phyloP scores from a whole-genome alignment of 2,113 vertebrate genomes.

The Scalopus aquaticus region DNA sequence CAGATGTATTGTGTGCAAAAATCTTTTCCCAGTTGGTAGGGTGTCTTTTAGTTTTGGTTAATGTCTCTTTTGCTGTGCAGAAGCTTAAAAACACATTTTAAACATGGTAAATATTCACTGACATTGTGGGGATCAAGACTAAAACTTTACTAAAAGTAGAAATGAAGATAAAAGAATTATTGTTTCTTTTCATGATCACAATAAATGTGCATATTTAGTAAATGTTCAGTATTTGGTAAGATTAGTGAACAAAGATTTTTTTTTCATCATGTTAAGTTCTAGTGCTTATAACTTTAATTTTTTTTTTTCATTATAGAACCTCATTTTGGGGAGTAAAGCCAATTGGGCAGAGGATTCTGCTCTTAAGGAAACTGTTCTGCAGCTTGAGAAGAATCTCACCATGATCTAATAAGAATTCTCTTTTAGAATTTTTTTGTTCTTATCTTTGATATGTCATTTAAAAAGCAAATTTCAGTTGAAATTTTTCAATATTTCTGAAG shows the following conservation, averaged over 20 bases:
- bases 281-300: not conserved
- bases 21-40: too few relatives aligned
- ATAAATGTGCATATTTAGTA: not conserved
- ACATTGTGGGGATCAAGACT: not conserved
- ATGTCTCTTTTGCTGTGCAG: too few relatives aligned
- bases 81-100: too few relatives aligned
- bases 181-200: not conserved
- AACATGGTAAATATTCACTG: not conserved
- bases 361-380: conserved; percentile 80
- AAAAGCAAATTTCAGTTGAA: conserved; percentile 41
- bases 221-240: not conserved
- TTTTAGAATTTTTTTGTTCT: conserved; percentile 4
- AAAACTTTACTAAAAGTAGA: not conserved
- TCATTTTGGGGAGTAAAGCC: conserved; percentile 82
- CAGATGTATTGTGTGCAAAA: too few relatives aligned
- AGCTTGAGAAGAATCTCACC: conserved; percentile 79
- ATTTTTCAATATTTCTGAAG: not conserved
- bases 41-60: too few relatives aligned
- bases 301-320: conserved; percentile 73
- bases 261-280: not conserved
- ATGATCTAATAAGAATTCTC: not conserved
- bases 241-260: not conserved
- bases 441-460: not conserved
- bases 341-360: conserved; percentile 86
- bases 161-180: not conserved